Base-by-base conservation (phyloP, 2,797 vertebrate species). In the Notolepis coatsorum region DNA sequence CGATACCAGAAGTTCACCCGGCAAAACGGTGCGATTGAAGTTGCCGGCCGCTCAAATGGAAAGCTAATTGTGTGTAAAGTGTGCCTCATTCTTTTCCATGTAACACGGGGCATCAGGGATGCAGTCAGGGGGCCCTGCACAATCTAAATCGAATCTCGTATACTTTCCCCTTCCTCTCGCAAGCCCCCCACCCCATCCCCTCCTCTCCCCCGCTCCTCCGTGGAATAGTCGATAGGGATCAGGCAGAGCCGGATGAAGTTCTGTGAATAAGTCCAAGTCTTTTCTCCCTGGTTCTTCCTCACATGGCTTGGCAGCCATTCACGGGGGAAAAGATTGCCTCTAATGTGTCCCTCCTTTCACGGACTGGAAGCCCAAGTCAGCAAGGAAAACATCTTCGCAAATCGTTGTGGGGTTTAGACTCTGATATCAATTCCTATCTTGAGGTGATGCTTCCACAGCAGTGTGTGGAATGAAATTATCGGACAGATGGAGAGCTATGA, bases 91-190 rank as follows among this genome's bases (percentile, higher is more conserved):
- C 54, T n/a, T 61, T 38, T 62, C 79, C 53, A 47, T 68, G 61
- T 71, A 74, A 69, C 73, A 75, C n/a, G 79, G 68, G 59, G 65
- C 67, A 49, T 52, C 4, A 21, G 57, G 68, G 73, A 75, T 56
- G 60, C 61, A 58, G 72, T 66, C 75, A 55, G 69, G 49, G 66
- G 61, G 46, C 49, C 5, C n/a, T n/a, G n/a, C n/a, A 54, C 70
- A 72, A 82, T 86, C 82, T 82, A 75, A 87, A 87, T 86, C 0
- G 57, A 82, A 85, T 83, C 79, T 74, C 4, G 35, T 68, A 63
- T 68, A 63, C 72, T 77, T 76, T 65, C 51, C 65, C 39, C 63
- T 72, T 85, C 73, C 9, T 37, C 70, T 79, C n/a, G 1, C 54
- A 57, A 71, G 71, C 67, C 35, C n/a, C 13, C 63, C n/a, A n/a